Evolutionary conservation across 1,140 invertebrate genomes (phyloP).

Genomic region (Philaenus spumarius): DNA sequence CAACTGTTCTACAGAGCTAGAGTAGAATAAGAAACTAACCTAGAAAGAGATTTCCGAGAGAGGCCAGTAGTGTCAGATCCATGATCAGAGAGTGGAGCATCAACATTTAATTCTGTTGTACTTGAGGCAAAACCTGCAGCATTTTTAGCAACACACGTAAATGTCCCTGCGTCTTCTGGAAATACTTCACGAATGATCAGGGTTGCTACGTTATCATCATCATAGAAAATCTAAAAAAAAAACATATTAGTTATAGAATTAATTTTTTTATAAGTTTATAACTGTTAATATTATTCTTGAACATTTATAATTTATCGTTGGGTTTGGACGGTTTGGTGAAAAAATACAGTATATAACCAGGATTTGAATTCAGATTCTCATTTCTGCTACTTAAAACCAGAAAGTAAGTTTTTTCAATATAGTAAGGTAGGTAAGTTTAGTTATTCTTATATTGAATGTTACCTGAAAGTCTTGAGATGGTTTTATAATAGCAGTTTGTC

Average conservation of each 20-base stretch:
- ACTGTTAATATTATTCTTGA: no score
- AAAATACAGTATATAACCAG: no score
- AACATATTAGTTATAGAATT: no score
- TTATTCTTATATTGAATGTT: background rate
- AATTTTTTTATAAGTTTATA: no score
- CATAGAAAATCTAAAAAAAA: slow-evolving; percentile 75
- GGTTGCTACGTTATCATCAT: slow-evolving; percentile 85
- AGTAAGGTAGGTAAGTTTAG: no score
- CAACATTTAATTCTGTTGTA: slow-evolving; percentile 82
- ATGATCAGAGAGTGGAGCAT: slow-evolving; percentile 80
- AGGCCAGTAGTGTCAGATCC: slow-evolving; percentile 73
- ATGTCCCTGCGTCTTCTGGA: slow-evolving; percentile 93
- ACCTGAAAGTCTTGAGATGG: slow-evolving; percentile 75
- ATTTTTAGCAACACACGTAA: slow-evolving; percentile 95
- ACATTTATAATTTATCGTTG: no score
- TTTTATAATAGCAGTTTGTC: slow-evolving; percentile 87
- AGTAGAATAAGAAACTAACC: slow-evolving; percentile 40
- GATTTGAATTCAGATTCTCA: no score
- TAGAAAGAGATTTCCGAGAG: slow-evolving; percentile 72
- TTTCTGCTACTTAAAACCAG: no score
- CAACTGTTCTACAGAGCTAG: no score
- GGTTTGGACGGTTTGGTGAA: no score
- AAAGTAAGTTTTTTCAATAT: no score
- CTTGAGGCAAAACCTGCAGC: slow-evolving; percentile 86
- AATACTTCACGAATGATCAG: slow-evolving; percentile 93